A percentile compares a stretch with the other conserved stretches of the same genome.
These are phyloP conservation scores for Coryphaenoides rupestris DNA, from an alignment of 2,113 vertebrate species.

Conservation along the genomic window DNA sequence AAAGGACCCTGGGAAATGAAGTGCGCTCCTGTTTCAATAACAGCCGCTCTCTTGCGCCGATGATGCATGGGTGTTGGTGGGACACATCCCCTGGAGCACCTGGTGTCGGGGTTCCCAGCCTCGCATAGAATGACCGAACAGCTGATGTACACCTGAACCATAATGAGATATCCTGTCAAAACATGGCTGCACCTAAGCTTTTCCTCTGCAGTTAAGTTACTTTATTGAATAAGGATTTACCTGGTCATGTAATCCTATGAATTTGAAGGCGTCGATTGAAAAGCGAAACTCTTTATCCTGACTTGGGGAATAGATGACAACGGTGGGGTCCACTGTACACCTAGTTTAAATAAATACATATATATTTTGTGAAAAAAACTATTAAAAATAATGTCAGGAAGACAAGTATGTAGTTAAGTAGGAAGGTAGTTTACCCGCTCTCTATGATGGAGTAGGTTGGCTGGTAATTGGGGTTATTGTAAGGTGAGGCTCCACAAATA, in stretches of 20 bases:
- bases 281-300: constrained; percentile 48
- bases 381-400: neutral
- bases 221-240: constrained; percentile 31
- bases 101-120: constrained; percentile 44
- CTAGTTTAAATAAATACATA: constrained; percentile 32
- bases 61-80: neutral
- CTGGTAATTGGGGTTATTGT: constrained; percentile 57
- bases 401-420: neutral
- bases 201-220: neutral
- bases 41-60: constrained; percentile 41
- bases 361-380: too few species aligned
- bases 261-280: constrained; percentile 70
- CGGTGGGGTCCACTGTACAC: constrained; percentile 57
- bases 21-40: constrained; percentile 55
- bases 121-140: constrained; percentile 65
- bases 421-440: constrained; percentile 53
- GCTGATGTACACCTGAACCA: constrained; percentile 57
- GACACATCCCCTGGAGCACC: constrained; percentile 61
- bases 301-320: constrained; percentile 19
- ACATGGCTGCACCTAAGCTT: neutral
- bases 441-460: constrained; percentile 63
- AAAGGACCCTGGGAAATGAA: constrained; percentile 72
- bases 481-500: constrained; percentile 71
- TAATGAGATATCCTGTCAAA: neutral
- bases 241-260: constrained; percentile 66